These are phyloP conservation scores for Rousettus leschenaultii DNA, from an alignment of 2,113 vertebrate species.

Conservation along the genomic window DNA sequence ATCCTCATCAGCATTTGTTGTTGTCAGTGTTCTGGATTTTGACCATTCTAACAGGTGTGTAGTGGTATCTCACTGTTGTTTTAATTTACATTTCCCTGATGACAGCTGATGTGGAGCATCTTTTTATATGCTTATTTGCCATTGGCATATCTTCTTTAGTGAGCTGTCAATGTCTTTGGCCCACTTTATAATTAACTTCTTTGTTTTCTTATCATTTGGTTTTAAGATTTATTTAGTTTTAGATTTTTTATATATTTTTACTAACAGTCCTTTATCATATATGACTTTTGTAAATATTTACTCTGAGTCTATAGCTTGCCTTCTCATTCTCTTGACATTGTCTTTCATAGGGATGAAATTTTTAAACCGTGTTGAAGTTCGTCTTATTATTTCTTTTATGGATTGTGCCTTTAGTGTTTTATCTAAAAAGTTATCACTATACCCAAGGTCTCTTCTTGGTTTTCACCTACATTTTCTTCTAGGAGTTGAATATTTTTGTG, in stretches of 20 bases:
- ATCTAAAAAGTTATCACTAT: neutral
- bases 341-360: neutral
- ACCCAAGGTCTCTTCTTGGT: neutral
- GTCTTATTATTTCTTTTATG: neutral
- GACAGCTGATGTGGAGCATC: neutral
- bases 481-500: neutral
- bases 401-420: neutral
- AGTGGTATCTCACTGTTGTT: neutral
- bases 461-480: neutral
- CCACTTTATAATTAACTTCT: neutral
- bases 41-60: neutral
- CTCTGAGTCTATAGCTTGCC: neutral
- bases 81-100: neutral
- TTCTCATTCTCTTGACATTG: neutral
- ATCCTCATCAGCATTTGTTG: neutral
- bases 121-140: neutral
- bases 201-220: neutral
- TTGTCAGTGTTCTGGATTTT: neutral
- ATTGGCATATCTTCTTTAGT: neutral
- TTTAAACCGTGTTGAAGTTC: neutral
- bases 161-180: neutral
- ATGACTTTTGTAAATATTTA: neutral
- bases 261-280: neutral
- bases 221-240: neutral
- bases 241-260: neutral